These are phyloP conservation scores for Drosophila pectinifera DNA, from an alignment of 1,140 invertebrate genomes.

Conservation along the genomic window DNA sequence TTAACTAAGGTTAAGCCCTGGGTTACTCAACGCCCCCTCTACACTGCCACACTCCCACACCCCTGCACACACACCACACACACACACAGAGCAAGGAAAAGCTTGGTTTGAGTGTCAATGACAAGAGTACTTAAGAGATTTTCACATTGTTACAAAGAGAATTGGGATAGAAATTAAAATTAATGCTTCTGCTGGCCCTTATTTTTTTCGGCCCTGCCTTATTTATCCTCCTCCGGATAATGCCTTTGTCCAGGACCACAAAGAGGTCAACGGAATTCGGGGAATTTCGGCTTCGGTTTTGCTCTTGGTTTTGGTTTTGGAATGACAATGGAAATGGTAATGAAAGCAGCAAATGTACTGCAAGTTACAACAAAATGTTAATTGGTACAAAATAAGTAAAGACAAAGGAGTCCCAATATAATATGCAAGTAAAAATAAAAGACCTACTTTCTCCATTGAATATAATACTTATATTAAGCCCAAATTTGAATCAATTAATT, in stretches of 20 bases:
- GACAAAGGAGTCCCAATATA: no score
- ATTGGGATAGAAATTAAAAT: conserved; percentile 83
- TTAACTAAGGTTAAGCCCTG: conserved; percentile 81
- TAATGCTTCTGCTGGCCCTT: conserved; percentile 61
- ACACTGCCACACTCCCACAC: conserved; percentile 20
- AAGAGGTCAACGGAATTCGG: conserved; percentile 48
- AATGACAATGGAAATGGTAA: conserved; percentile 7
- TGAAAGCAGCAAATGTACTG: conserved; percentile 21
- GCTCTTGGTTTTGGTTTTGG: neutral
- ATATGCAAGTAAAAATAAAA: no score
- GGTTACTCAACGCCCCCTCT: conserved; percentile 18
- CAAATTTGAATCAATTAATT: no score
- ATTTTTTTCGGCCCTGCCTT: conserved; percentile 1
- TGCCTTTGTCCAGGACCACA: conserved; percentile 36
- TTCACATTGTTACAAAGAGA: conserved; percentile 83
- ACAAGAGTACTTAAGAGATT: conserved; percentile 84
- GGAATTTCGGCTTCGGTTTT: conserved; percentile 17
- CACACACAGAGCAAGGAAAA: conserved; percentile 6
- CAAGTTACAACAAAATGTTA: conserved; percentile 26
- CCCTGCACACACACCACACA: conserved; percentile 16
- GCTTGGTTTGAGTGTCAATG: conserved; percentile 79
- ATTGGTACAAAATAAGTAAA: conserved; percentile 6
- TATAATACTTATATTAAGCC: no score
- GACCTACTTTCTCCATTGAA: no score
- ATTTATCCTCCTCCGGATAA: conserved; percentile 11